These are phyloP conservation scores for Epinephelus cyanopodus DNA, from an alignment of 2,113 vertebrate genomes.

Conservation along the genomic window DNA sequence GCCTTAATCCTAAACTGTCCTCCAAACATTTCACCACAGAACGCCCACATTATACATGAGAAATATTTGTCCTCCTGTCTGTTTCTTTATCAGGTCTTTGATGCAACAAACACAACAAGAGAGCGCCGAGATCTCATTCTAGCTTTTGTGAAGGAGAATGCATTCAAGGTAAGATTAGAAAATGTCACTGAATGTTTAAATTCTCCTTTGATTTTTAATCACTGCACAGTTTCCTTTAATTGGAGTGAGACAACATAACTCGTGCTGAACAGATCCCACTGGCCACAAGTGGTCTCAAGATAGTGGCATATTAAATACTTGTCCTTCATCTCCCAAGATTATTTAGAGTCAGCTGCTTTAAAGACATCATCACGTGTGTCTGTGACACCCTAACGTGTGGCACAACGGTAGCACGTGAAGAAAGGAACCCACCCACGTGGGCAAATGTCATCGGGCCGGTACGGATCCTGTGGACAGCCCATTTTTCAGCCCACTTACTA, in stretches of 20 bases:
- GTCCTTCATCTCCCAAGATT: constrained; percentile 2
- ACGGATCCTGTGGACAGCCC: too few species aligned
- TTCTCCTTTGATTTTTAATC: background rate
- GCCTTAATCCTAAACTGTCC: constrained; percentile 40
- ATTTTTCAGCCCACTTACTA: too few species aligned
- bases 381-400: background rate
- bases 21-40: background rate
- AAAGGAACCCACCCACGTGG: background rate
- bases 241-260: background rate
- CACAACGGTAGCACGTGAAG: too few species aligned
- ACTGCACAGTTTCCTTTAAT: too few species aligned
- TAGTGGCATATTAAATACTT: background rate
- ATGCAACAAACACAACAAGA: constrained; percentile 98
- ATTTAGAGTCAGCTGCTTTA: background rate
- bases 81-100: constrained; percentile 89
- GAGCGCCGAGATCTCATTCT: constrained; percentile 95
- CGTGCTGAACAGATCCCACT: background rate
- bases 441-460: too few species aligned
- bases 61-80: background rate
- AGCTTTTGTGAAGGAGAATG: constrained; percentile 90
- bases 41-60: background rate
- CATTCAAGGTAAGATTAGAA: constrained; percentile 89
- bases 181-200: background rate
- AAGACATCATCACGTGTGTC: background rate
- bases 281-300: background rate